Evolutionary conservation across 2,113 vertebrate genomes (phyloP), one percentile per base, ranked within the genome.

Genomic region (Psittacara wagleri): DNA sequence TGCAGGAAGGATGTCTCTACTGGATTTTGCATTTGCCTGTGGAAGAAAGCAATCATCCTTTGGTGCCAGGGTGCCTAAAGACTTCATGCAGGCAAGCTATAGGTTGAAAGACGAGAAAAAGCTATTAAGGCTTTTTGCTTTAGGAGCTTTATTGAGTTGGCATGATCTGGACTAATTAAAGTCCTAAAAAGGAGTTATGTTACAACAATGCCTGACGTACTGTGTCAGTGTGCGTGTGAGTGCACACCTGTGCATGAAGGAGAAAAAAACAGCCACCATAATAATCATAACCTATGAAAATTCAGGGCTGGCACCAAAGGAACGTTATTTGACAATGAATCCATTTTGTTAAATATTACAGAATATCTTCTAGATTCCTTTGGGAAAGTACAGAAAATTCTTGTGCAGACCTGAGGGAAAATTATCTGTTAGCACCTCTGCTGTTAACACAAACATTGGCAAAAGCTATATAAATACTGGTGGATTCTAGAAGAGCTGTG

Each of bases 401-500:
- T 22, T 44, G 11, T 0, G 1, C 33, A 72, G 78, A 94, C 70
- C 93, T 83, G 90, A 64, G 59, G 87, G 59, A 88, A 95, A 96
- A 90, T 88, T 46, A 41, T 95, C 92, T 86, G 63, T 88, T 96
- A 94, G 61, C 93, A 96, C 79, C 72, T 94, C 87, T 70, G 35
- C 49, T 84, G 54, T 43, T 93, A 90, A 74, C 67, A 62, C 22
- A 96, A 97, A 96, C 61, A 70, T 77, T 94, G 94, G 82, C 87
- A 92, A 93, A 88, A 90, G 29, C 55, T 93, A 44, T 55, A 61
- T 88, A 95, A 95, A 97, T 92, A 83, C 27, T 64, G 10, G 17
- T 61, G 46, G 33, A 74, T 81, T 88, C 72, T 81, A 70, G 68
- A 95, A 74, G 61, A 35, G 31, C 85, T 95, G 82, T 59, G 37